Base-by-base conservation (phyloP, 2,797 vertebrate genomes). In the Dipus sagitta region DNA sequence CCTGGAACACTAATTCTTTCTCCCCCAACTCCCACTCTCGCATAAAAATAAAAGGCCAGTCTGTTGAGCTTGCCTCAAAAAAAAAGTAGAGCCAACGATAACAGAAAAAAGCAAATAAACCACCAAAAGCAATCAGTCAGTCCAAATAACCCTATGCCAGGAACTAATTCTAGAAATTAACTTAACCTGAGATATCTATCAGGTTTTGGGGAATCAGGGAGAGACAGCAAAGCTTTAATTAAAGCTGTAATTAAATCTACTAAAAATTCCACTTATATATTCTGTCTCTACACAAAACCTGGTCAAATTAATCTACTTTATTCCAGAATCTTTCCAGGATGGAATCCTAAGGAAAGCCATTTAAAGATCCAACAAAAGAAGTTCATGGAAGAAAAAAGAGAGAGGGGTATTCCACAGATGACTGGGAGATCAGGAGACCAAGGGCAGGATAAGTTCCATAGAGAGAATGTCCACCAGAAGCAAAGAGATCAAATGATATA, bases 271-370 rank as follows among this genome's bases (percentile, higher is more conserved):
- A 32, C 84, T 83, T 83, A 52, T 80, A 74, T 68, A 38, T 94
- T 60, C 54, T 95, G 6, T 90, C 42, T 94, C 65, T 92, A 80
- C 30, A 30, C 86, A 80, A 89, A 92, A 95, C 91, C 62, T 94
- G 89, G 86, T 92, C 94, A 91, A 95, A 76, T 91, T 77, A 91
- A 93, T 91, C 64, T 76, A 62, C 58, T 71, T 86, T 93, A 93
- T 77, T 65, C 74, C 62, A 89, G 85, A 94, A 86, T 91, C 76
- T 94, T 95, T 72, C 70, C 30, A 91, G 60, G 78, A 78, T 91
- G 75, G 60, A 94, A 78, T 5, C 23, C 47, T 9, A 70, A 94
- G 77, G 42, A 84, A 86, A 38, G 72, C 58, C 52, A 93, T 42
- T 91, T 68, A 93, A 76, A 91, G 72, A 89, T 14, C 34, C 72